Evolutionary conservation across 2,888 invertebrate species (phyloP), one percentile per base, ranked within the genome.

Genomic region (Sarcophaga subvicina): DNA sequence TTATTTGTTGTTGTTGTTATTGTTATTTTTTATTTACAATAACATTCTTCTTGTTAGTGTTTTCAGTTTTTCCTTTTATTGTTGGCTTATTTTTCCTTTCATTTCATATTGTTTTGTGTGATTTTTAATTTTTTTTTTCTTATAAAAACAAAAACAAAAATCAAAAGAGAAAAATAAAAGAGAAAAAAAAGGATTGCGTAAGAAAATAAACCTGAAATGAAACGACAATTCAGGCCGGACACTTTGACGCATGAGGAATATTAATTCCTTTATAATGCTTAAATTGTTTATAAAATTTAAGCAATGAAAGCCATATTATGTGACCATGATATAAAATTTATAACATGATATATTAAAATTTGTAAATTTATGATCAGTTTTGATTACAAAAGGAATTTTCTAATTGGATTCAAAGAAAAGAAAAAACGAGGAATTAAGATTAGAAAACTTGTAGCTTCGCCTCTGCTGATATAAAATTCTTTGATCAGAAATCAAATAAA

Each of bases 211-310:
- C 8, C 0, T 37, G 37, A 37, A 37, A 37, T 37, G 37, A 37
- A 27, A 69, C 20, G 17, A 25, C 54, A 75, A 47, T 12, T 45
- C 12, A 20, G 60, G n/a, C 45, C 12, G 25, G 54, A 76, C 47
- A 66, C 71, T 76, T 14, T 54, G 66, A 71, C 76, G 72, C 71
- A 76, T 66, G 71, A 76, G 37, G 47, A 76, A 80, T 80, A 66
- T 62, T 71, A 71, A 72, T 80, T 72, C 64, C n/a, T 60, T 47
- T 75, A 62, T 25, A 4, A 4, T 2, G 37, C 37, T 37, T 37
- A 37, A 37, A 37, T 37, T 37, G 37, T 37, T 37, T 37, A 10
- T 37, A 37, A 37, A 37, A 37, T 37, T 37, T 37, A 37, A 37
- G 37, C 37, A 37, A 37, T 2, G 8, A 37, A 37, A 37, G 10